phyloP scores from a whole-genome alignment of 2,797 vertebrate species.

The Ambastaia sidthimunki region DNA sequence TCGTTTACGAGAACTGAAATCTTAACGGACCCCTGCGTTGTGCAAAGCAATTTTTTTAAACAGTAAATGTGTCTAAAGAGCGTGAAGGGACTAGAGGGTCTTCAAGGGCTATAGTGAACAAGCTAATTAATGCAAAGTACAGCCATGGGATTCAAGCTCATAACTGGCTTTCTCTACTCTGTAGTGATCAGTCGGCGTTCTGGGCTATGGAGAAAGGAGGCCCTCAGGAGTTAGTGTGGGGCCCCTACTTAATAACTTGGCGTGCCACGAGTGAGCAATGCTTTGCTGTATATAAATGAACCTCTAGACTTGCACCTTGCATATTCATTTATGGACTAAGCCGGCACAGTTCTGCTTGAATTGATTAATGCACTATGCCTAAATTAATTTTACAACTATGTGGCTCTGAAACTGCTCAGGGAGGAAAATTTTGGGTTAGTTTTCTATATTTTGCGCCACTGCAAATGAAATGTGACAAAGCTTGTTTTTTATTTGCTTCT shows the following conservation, averaged over 20 bases:
- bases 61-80: conserved; percentile 56
- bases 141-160: conserved; percentile 53
- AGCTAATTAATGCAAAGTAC: conserved; percentile 64
- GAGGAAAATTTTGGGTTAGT: not conserved
- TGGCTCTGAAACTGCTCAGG: conserved; percentile 38
- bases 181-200: conserved; percentile 50
- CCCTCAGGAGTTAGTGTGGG: conserved; percentile 38
- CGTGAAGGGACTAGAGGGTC: conserved; percentile 42
- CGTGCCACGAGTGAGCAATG: conserved; percentile 47
- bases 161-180: conserved; percentile 50
- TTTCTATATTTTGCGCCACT: conserved; percentile 1
- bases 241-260: conserved; percentile 52
- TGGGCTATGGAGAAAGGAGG: conserved; percentile 44
- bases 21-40: conserved; percentile 27
- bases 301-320: conserved; percentile 33
- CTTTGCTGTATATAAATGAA: conserved; percentile 44
- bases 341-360: conserved; percentile 47
- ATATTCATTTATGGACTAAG: conserved; percentile 45
- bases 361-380: conserved; percentile 44
- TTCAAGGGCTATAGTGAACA: conserved; percentile 52
- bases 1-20: conserved; percentile 36
- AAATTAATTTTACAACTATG: conserved; percentile 52
- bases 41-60: conserved; percentile 44
- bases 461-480: not conserved
- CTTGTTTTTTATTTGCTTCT: conserved; percentile 32